phyloP scores from a whole-genome alignment of 2,113 vertebrate genomes.

The Cariama cristata region DNA sequence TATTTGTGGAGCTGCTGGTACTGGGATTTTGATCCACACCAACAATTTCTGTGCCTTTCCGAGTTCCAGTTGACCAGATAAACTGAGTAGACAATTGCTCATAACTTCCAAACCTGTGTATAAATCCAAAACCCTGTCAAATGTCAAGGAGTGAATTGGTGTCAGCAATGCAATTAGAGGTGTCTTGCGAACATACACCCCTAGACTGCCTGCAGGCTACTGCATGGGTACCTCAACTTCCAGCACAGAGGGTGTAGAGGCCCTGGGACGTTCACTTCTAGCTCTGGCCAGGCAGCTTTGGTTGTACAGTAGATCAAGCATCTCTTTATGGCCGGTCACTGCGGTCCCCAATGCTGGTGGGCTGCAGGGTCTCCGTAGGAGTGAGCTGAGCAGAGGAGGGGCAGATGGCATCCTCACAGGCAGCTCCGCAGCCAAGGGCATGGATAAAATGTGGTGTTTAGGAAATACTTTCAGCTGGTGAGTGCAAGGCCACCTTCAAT shows the following conservation, averaged over 20 bases:
- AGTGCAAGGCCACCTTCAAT: neutral
- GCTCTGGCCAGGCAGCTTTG: neutral
- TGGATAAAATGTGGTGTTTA: neutral
- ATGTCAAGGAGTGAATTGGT: neutral
- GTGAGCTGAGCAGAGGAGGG: neutral
- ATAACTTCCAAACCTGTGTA: neutral
- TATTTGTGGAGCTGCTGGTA: neutral
- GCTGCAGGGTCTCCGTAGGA: neutral
- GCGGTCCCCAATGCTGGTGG: accelerated
- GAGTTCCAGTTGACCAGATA: neutral
- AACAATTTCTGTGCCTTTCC: neutral
- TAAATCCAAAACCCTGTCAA: neutral
- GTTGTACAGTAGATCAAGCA: neutral
- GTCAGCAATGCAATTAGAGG: neutral
- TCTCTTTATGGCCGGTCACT: neutral
- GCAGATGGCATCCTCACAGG: neutral
- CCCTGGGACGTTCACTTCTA: neutral
- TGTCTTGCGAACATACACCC: accelerated
- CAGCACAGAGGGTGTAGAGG: neutral
- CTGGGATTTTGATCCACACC: neutral
- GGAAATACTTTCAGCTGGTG: neutral
- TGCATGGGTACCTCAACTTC: neutral
- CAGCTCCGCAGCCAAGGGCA: accelerated
- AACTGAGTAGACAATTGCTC: neutral
- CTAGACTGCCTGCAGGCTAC: neutral